Evolutionary conservation across 37 sponge, comb jelly and placozoan genomes (phyloP).

Genomic region (Theonella swinhoei): DNA sequence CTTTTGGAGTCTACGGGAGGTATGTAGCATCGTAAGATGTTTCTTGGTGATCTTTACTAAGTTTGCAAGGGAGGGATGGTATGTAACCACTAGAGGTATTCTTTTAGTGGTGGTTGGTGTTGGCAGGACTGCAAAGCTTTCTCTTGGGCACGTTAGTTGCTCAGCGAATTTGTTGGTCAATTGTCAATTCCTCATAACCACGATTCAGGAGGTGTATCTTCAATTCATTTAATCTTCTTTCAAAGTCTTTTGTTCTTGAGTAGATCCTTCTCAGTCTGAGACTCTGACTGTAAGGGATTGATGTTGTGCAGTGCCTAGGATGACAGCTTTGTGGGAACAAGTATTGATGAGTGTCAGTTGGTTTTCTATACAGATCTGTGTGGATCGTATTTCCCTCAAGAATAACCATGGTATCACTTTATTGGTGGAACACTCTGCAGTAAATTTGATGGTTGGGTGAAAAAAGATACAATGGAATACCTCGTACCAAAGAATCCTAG

Average conservation of each 20-base stretch:
- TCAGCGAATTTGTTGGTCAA: background rate
- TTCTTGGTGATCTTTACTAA: background rate
- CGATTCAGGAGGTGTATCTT: background rate
- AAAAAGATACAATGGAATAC: no score
- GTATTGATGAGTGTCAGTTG: constrained; percentile 21
- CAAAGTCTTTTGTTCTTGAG: background rate
- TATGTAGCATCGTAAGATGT: background rate
- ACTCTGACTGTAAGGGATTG: background rate
- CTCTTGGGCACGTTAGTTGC: background rate
- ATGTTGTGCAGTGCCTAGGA: background rate
- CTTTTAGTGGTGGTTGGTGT: background rate
- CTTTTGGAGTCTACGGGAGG: background rate
- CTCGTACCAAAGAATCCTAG: background rate
- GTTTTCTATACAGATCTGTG: constrained; percentile 14
- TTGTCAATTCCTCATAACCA: background rate
- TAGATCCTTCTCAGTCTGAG: background rate
- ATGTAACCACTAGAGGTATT: background rate
- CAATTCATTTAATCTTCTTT: background rate
- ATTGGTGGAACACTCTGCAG: background rate
- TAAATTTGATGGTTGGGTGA: constrained; percentile 53
- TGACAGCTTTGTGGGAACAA: background rate
- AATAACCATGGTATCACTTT: constrained; percentile 5
- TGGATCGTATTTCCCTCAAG: background rate
- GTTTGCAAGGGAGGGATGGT: background rate
- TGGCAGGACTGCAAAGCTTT: background rate